Percentiles rank a stretch among this genome's conserved stretches.
Conservation (phyloP, 2,113 vertebrate species). For the Pao palembangensis region DNA sequence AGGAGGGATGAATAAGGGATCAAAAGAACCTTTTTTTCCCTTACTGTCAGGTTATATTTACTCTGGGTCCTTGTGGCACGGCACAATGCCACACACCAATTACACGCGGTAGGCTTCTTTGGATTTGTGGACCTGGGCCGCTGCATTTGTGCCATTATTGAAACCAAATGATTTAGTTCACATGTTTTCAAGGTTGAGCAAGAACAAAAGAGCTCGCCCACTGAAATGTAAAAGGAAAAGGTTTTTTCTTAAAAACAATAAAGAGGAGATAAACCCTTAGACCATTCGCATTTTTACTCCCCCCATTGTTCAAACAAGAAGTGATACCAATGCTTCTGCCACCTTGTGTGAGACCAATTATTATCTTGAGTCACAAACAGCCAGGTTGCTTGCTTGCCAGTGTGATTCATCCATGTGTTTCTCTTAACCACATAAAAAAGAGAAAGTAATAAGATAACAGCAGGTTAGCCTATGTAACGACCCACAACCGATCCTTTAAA, state of each 20-base stretch:
- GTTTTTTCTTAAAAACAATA: too few species aligned
- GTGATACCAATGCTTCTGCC: conserved; percentile 19
- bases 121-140: conserved; percentile 29
- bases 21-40: conserved; percentile 64
- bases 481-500: conserved; percentile 22
- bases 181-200: conserved; percentile 28
- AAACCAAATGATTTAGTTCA: conserved; percentile 34
- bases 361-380: conserved; percentile 32
- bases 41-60: conserved; percentile 70
- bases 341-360: conserved; percentile 45
- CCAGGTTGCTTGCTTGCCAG: conserved; percentile 27
- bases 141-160: conserved; percentile 24
- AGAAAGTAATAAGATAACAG: conserved; percentile 36
- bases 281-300: too few species aligned
- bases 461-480: conserved; percentile 31
- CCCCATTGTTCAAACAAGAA: conserved; percentile 9
- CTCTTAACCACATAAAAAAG: conserved; percentile 32
- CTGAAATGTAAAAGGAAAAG: too few species aligned
- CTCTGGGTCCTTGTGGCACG: conserved; percentile 46
- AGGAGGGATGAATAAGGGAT: conserved; percentile 69
- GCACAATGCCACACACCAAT: conserved; percentile 58
- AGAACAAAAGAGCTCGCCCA: too few species aligned
- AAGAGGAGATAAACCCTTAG: too few species aligned
- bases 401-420: conserved; percentile 12
- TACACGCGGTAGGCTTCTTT: conserved; percentile 58